Conservation (phyloP, 2,797 vertebrate species). For the Leptatherina wallacei region DNA sequence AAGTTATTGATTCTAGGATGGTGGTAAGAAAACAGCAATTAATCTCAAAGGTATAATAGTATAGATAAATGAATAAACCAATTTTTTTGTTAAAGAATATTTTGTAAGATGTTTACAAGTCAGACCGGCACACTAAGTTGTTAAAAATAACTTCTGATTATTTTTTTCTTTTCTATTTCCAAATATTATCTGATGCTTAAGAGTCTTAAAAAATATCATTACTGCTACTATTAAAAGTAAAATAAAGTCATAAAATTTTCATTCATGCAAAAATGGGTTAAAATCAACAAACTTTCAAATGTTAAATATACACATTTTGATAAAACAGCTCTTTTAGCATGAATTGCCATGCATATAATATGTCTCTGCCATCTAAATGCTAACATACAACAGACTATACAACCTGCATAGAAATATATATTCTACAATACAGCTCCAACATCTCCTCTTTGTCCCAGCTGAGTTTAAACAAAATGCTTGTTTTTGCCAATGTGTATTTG, state of each 20-base stretch:
- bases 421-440: background rate
- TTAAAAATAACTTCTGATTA: too few relatives aligned
- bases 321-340: background rate
- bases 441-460: background rate
- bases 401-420: background rate
- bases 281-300: background rate
- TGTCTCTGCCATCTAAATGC: background rate
- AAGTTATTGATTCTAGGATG: conserved; percentile 12
- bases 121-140: too few relatives aligned
- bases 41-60: background rate
- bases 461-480: background rate
- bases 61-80: too few relatives aligned
- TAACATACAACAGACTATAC: background rate
- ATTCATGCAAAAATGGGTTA: background rate
- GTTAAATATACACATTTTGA: background rate
- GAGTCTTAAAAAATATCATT: background rate
- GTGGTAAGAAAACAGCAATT: background rate
- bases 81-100: background rate
- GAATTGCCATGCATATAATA: background rate
- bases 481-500: too few relatives aligned
- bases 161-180: background rate
- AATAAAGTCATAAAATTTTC: background rate
- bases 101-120: background rate
- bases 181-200: background rate
- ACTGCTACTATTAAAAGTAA: background rate